phyloP scores from a whole-genome alignment of 2,888 invertebrate species.

The Pollenia amentaria region DNA sequence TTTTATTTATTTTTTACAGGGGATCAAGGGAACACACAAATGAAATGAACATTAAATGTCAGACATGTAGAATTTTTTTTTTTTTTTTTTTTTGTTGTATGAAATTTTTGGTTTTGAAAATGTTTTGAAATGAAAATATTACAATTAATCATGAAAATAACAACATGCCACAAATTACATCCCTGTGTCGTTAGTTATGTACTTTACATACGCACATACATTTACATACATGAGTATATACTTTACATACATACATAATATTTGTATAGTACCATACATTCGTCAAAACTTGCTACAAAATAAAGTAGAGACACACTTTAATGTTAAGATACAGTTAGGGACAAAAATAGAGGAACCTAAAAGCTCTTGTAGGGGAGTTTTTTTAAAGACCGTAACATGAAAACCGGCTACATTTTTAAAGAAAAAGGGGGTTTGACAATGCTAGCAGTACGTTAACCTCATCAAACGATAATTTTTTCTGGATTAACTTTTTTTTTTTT shows the following conservation, averaged over 20 bases:
- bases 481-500: too few species aligned
- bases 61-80: slow-evolving; percentile 30
- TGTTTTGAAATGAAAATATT: slow-evolving; percentile 63
- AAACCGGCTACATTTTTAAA: too few species aligned
- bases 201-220: slow-evolving; percentile 26
- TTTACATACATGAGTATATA: neutral
- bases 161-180: slow-evolving; percentile 74
- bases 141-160: slow-evolving; percentile 76
- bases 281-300: slow-evolving; percentile 14
- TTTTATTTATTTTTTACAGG: neutral
- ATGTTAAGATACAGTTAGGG: slow-evolving; percentile 5
- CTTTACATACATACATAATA: neutral
- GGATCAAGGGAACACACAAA: slow-evolving; percentile 6
- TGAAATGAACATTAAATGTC: slow-evolving; percentile 57
- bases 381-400: too few species aligned
- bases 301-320: slow-evolving; percentile 8
- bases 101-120: slow-evolving; percentile 51
- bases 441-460: too few species aligned
- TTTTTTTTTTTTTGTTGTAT: slow-evolving; percentile 2
- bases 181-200: slow-evolving; percentile 63
- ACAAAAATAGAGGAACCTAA: neutral
- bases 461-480: too few species aligned
- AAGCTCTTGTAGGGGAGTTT: neutral
- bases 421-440: too few species aligned
- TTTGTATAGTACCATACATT: neutral